phyloP scores from a whole-genome alignment of 2,888 invertebrate genomes.

The Herminia tarsipennalis region DNA sequence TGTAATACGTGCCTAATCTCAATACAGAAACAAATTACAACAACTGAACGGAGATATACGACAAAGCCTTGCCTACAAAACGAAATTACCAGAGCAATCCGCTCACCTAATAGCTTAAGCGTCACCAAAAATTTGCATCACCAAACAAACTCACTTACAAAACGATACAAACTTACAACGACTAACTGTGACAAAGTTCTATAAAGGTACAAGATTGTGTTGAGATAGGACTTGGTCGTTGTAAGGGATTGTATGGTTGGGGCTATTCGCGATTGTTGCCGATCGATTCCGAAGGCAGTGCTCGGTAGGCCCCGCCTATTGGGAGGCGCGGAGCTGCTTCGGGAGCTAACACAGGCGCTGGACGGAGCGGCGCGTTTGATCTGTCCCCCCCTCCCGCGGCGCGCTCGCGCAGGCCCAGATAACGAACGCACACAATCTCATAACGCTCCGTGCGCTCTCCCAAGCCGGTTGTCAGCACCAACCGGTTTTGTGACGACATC shows the following conservation, averaged over 20 bases:
- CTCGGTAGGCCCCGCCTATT: constrained; percentile 78
- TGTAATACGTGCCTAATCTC: constrained; percentile 53
- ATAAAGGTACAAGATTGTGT: constrained; percentile 15
- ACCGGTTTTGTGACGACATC: constrained; percentile 80
- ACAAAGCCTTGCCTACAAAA: constrained; percentile 82
- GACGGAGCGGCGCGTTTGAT: constrained; percentile 78
- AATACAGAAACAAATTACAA: constrained; percentile 69
- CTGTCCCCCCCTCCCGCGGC: constrained; percentile 61
- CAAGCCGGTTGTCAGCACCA: constrained; percentile 81
- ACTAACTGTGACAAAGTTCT: constrained; percentile 59
- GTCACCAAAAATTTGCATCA: constrained; percentile 82
- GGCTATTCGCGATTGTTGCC: constrained; percentile 70
- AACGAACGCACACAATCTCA: constrained; percentile 81
- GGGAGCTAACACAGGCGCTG: constrained; percentile 81
- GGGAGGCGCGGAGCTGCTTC: constrained; percentile 80
- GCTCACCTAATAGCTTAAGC: constrained; percentile 76
- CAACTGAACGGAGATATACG: constrained; percentile 63
- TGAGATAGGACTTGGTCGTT: constrained; percentile 56
- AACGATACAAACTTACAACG: constrained; percentile 48
- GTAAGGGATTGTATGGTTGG: constrained; percentile 47
- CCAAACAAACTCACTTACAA: constrained; percentile 50
- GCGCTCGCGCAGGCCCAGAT: constrained; percentile 71
- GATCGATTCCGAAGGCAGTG: constrained; percentile 82
- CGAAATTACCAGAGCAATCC: constrained; percentile 81
- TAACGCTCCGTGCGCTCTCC: constrained; percentile 80